These are phyloP conservation scores for Ennomos quercinarius DNA, from an alignment of 2,888 invertebrate genomes.

Conservation along the genomic window DNA sequence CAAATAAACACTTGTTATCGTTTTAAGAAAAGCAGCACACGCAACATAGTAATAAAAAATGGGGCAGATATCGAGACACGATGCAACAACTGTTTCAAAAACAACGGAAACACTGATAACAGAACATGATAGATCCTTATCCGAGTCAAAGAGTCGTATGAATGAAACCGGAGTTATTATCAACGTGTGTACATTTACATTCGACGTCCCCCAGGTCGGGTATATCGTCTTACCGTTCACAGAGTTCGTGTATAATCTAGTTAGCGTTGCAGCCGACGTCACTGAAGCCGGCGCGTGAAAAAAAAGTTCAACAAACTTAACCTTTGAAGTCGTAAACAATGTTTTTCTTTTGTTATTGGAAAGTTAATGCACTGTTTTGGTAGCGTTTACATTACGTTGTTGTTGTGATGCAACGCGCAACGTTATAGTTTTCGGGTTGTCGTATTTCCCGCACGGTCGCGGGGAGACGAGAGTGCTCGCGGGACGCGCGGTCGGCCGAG, in stretches of 20 bases:
- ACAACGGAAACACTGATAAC: slow-evolving; percentile 56
- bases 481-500: slow-evolving; percentile 63
- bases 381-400: slow-evolving; percentile 1
- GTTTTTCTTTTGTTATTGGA: slow-evolving; percentile 36
- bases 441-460: slow-evolving; percentile 42
- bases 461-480: slow-evolving; percentile 47
- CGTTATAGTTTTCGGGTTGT: slow-evolving; percentile 43
- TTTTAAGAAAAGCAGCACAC: too few species aligned
- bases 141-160: slow-evolving; percentile 44
- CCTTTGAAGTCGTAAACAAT: slow-evolving; percentile 55
- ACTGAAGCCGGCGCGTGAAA: slow-evolving; percentile 70
- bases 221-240: slow-evolving; percentile 52
- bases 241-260: slow-evolving; percentile 73
- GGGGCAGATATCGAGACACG: slow-evolving; percentile 20
- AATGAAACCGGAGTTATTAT: slow-evolving; percentile 52
- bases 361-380: slow-evolving; percentile 37
- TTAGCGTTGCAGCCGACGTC: slow-evolving; percentile 76
- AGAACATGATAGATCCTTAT: slow-evolving; percentile 48
- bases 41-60: not conserved
- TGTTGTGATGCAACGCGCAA: slow-evolving; percentile 13
- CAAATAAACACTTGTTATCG: too few species aligned
- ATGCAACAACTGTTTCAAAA: slow-evolving; percentile 35
- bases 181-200: slow-evolving; percentile 53
- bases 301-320: slow-evolving; percentile 82
- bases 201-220: slow-evolving; percentile 51